Evolutionary conservation across 2,797 vertebrate genomes (phyloP).

Genomic region (Squalus acanthias): DNA sequence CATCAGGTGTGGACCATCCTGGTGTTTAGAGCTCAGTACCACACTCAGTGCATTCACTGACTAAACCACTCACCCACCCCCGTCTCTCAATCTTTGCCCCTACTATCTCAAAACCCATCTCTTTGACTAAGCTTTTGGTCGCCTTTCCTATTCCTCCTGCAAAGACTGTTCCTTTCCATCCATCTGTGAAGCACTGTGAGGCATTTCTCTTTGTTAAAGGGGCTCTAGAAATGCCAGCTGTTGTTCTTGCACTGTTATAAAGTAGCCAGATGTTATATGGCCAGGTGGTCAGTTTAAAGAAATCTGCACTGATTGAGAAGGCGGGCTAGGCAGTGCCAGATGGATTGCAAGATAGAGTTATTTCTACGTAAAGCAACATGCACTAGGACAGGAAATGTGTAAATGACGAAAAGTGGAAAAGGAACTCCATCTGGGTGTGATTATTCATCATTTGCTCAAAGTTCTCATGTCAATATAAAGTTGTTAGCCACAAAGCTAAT

Average conservation of each 20-base stretch:
- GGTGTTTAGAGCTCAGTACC: neutral
- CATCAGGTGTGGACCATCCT: neutral
- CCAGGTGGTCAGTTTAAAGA: neutral
- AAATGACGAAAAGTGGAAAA: neutral
- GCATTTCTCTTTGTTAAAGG: neutral
- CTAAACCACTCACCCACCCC: neutral
- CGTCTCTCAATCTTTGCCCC: neutral
- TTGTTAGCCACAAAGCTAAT: neutral
- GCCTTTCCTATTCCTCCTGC: neutral
- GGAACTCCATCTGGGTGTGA: neutral
- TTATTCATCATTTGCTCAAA: neutral
- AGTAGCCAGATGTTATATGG: neutral
- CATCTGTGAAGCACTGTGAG: neutral
- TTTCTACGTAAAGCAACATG: neutral
- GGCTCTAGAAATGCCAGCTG: neutral
- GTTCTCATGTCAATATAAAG: neutral
- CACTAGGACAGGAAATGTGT: neutral
- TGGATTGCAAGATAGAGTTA: neutral
- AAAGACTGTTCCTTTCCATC: neutral
- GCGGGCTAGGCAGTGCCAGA: neutral
- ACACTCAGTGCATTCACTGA: neutral
- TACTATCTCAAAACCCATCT: neutral
- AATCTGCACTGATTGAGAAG: neutral
- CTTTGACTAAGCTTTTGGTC: neutral
- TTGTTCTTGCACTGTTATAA: neutral